Evolutionary conservation across 2,113 vertebrate species (phyloP).

Genomic region (Perca schrenkii): DNA sequence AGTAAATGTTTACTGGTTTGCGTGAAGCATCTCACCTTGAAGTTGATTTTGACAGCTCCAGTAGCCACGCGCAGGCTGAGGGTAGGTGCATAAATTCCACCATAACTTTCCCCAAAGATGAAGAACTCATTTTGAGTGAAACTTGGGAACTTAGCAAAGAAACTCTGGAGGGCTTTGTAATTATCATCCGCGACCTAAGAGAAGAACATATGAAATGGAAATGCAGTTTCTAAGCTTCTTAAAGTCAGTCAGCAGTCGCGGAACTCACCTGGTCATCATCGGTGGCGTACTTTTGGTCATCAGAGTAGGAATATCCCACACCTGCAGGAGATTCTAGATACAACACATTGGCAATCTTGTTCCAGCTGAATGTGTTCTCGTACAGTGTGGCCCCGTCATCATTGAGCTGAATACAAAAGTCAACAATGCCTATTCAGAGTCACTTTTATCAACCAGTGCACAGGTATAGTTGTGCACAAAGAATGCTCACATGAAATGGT

Average conservation of each 20-base stretch:
- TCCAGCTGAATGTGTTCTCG: constrained; percentile 85
- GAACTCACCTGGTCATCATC: constrained; percentile 80
- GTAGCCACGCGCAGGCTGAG: constrained; percentile 79
- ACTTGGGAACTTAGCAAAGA: constrained; percentile 85
- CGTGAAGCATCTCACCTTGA: constrained; percentile 74
- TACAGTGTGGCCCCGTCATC: constrained; percentile 82
- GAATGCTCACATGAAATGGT: constrained; percentile 82
- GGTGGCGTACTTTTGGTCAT: constrained; percentile 77
- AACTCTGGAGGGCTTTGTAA: constrained; percentile 83
- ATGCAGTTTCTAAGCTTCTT: not conserved
- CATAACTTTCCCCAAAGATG: constrained; percentile 87
- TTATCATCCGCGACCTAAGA: constrained; percentile 85
- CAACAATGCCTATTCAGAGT: not conserved
- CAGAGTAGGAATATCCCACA: constrained; percentile 87
- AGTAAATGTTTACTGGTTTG: not conserved
- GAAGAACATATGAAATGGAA: not conserved
- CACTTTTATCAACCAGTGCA: not conserved
- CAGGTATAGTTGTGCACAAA: not conserved
- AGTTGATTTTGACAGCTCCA: constrained; percentile 76
- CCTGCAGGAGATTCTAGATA: constrained; percentile 86
- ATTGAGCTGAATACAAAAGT: constrained; percentile 70
- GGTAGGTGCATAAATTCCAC: constrained; percentile 84
- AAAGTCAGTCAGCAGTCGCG: not conserved
- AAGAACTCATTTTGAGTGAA: constrained; percentile 85
- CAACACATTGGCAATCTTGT: constrained; percentile 83